These are phyloP conservation scores for Tautogolabrus adspersus DNA, from an alignment of 2,113 vertebrate species.

Conservation along the genomic window DNA sequence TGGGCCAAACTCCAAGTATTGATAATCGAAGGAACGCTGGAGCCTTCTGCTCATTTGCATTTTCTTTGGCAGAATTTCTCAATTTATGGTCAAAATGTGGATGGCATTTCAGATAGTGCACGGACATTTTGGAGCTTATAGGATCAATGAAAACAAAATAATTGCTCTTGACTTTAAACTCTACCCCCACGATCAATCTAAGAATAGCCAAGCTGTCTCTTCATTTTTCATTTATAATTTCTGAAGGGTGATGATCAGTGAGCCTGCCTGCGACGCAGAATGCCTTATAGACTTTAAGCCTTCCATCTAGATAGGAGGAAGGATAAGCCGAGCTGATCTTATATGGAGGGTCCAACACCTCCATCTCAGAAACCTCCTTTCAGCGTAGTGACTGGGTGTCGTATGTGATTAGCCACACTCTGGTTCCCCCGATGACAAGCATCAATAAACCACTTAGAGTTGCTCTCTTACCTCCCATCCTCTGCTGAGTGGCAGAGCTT, in stretches of 20 bases:
- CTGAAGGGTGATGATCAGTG: background rate
- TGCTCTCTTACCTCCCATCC: conserved; percentile 21
- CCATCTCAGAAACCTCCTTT: conserved; percentile 29
- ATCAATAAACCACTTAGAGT: conserved; percentile 66
- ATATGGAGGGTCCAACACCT: conserved; percentile 30
- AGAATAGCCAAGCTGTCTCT: background rate
- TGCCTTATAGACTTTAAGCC: background rate
- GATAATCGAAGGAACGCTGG: no score
- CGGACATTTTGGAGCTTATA: background rate
- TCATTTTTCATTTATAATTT: background rate
- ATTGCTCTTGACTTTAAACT: background rate
- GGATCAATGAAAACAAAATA: no score
- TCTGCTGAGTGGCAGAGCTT: conserved; percentile 8
- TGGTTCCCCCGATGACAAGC: conserved; percentile 37
- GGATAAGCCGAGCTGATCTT: conserved; percentile 35
- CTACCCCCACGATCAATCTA: background rate
- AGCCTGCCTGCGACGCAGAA: background rate
- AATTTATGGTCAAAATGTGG: background rate
- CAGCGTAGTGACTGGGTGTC: conserved; percentile 25
- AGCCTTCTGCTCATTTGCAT: no score
- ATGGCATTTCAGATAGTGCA: background rate
- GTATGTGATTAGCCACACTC: conserved; percentile 55
- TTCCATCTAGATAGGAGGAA: conserved; percentile 18
- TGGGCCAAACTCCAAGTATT: no score
- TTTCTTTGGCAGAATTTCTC: no score